phyloP scores from a whole-genome alignment of 1,140 invertebrate species.

The Diuraphis noxia region DNA sequence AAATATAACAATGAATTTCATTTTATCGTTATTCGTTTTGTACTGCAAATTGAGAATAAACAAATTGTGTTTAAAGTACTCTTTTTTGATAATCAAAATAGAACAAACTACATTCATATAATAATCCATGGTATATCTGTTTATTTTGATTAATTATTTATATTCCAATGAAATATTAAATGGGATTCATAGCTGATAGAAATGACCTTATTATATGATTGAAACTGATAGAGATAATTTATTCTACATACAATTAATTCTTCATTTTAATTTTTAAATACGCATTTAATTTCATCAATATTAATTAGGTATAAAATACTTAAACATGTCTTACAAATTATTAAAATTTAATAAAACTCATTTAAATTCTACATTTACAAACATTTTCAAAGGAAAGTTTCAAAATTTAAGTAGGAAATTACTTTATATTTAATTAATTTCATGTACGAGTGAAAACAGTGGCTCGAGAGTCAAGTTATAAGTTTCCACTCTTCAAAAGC shows the following conservation, averaged over 20 bases:
- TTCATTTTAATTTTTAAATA: background rate
- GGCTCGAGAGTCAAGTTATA: background rate
- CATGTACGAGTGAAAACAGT: conserved; percentile 2
- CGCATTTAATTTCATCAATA: background rate
- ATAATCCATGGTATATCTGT: background rate
- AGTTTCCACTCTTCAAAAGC: conserved; percentile 20
- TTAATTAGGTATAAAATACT: conserved; percentile 12
- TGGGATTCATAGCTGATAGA: background rate
- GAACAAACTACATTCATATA: background rate
- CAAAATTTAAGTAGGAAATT: conserved; percentile 30
- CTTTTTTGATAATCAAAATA: background rate
- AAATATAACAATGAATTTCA: background rate
- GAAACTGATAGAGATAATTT: background rate
- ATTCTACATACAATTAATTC: background rate
- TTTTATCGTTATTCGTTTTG: background rate
- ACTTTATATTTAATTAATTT: conserved; percentile 42
- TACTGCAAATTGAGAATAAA: background rate
- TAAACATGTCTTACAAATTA: conserved; percentile 1
- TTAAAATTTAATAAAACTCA: background rate
- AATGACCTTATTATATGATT: background rate
- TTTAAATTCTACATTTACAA: background rate
- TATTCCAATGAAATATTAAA: background rate
- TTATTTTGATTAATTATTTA: background rate
- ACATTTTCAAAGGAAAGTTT: conserved; percentile 6
- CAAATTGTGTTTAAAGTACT: background rate